A percentile compares a stretch with the other conserved stretches of the same genome.
phyloP scores from a whole-genome alignment of 2,797 vertebrate genomes.

The Macroramphosus scolopax region DNA sequence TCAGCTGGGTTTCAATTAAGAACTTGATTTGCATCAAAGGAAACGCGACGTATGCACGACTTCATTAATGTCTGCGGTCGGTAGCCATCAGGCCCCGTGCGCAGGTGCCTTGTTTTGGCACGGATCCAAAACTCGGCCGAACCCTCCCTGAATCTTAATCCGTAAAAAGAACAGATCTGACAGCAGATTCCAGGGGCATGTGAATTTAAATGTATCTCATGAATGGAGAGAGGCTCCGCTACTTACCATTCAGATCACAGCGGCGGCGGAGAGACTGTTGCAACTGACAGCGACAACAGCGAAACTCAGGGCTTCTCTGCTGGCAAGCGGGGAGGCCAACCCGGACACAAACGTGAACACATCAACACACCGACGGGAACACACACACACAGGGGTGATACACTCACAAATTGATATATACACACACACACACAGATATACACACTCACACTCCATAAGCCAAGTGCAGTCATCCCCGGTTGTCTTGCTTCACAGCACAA shows the following conservation, averaged over 20 bases:
- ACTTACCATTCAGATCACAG: slow-evolving; percentile 68
- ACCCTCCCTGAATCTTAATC: slow-evolving; percentile 41
- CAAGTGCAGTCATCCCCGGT: slow-evolving; percentile 66
- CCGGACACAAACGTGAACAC: slow-evolving; percentile 23
- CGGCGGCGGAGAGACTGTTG: slow-evolving; percentile 49
- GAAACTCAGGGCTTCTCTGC: slow-evolving; percentile 50
- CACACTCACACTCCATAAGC: slow-evolving; percentile 39
- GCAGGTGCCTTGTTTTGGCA: slow-evolving; percentile 52
- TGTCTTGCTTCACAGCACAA: slow-evolving; percentile 65
- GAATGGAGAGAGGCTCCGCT: slow-evolving; percentile 48
- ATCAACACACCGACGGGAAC: slow-evolving; percentile 16
- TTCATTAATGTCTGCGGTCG: slow-evolving; percentile 67
- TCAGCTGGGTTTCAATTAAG: slow-evolving; percentile 69
- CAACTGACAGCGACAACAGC: slow-evolving; percentile 62
- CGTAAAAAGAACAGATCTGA: slow-evolving; percentile 45
- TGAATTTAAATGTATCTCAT: slow-evolving; percentile 56
- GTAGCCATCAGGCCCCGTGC: slow-evolving; percentile 38
- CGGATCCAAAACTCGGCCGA: slow-evolving; percentile 13
- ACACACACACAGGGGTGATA: slow-evolving; percentile 12
- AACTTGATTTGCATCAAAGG: slow-evolving; percentile 68
- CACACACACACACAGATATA: slow-evolving; percentile 11
- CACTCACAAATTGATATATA: slow-evolving; percentile 39
- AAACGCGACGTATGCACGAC: slow-evolving; percentile 30
- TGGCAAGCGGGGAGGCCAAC: slow-evolving; percentile 43
- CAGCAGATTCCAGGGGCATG: slow-evolving; percentile 47